A percentile compares a stretch with the other conserved stretches of the same genome.
phyloP scores from a whole-genome alignment of 2,888 invertebrate species.

The Dasysyrphus tricinctus region DNA sequence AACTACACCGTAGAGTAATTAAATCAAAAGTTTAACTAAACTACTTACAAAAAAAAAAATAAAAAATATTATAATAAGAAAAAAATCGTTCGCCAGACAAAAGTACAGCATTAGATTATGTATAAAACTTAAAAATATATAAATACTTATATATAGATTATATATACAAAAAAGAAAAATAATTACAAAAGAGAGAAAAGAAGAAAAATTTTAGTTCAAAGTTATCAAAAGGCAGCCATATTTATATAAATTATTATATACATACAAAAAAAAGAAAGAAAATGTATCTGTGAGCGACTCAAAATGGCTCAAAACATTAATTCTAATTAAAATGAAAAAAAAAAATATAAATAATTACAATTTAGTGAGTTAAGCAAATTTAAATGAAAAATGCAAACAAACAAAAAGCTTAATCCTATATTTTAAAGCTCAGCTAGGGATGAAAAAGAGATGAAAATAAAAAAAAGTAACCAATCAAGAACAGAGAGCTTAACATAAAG shows the following conservation, averaged over 20 bases:
- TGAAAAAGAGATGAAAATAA: not conserved
- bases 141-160: slow-evolving; percentile 68
- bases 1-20: slow-evolving; percentile 68
- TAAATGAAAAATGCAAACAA: slow-evolving; percentile 19
- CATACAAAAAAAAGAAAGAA: slow-evolving; percentile 58
- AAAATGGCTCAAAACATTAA: slow-evolving; percentile 66
- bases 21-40: slow-evolving; percentile 68
- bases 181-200: slow-evolving; percentile 54
- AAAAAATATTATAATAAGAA: slow-evolving; percentile 15
- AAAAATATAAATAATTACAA: slow-evolving; percentile 48
- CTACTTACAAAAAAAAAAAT: slow-evolving; percentile 52
- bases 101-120: slow-evolving; percentile 73
- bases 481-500: not conserved
- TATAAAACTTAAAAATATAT: slow-evolving; percentile 52
- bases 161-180: slow-evolving; percentile 56
- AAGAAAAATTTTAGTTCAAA: slow-evolving; percentile 74
- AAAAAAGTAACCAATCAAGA: not conserved
- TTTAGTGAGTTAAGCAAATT: slow-evolving; percentile 55
- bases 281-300: slow-evolving; percentile 68
- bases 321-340: slow-evolving; percentile 43
- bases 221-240: slow-evolving; percentile 76
- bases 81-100: slow-evolving; percentile 64
- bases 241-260: slow-evolving; percentile 73
- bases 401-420: slow-evolving; percentile 18
- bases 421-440: slow-evolving; percentile 21